Base-by-base conservation (phyloP, 2,888 invertebrate genomes). In the Oscheius myriophilus region DNA sequence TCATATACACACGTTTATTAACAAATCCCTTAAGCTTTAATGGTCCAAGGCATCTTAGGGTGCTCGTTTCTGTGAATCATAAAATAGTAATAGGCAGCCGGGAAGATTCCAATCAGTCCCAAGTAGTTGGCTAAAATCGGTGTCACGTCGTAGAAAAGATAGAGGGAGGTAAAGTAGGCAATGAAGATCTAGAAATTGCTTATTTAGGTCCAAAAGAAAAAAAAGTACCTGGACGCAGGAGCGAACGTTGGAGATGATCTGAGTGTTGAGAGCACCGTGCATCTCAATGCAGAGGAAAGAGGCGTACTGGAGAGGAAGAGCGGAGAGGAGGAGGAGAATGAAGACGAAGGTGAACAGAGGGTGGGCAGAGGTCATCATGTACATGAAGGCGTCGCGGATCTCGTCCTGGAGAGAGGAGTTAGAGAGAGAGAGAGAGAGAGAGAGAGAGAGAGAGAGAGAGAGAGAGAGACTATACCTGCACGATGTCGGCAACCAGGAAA, bases 331-430 rank as follows among this genome's bases (percentile, higher is more conserved):
- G 6, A 72, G 69, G 14, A 76, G 46, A 0, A 70, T 39, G 59
- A 78, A 75, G 12, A 75, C 79, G 52, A 78, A 57, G 41, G 74
- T 70, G 73, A 85, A 85, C 12, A 80, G 69, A n/a, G 75, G 72
- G 39, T 79, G 82, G 51, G 82, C 78, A 21, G 79, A 76, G 2
- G 85, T 84, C 64, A 82, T 78, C 75, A 86, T 72, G 71, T 84
- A 85, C 80, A 84, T 82, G 69, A 83, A 85, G 1, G 84, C 79
- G 66, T 86, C 85, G n/a, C 84, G 78, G 21, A 86, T 79, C 63
- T 86, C 85, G 70, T 85, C 85, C 75, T 33, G 33, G 9, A 33
- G 3, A 33, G 33, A 33, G 33, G 33, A 33, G 3, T 6, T 33
- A 6, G 33, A 33, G 33, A 33, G 33, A 82, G 59, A 51, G 75